Evolutionary conservation across 1,140 invertebrate genomes (phyloP).

Genomic region (Dufourea novaeangliae): DNA sequence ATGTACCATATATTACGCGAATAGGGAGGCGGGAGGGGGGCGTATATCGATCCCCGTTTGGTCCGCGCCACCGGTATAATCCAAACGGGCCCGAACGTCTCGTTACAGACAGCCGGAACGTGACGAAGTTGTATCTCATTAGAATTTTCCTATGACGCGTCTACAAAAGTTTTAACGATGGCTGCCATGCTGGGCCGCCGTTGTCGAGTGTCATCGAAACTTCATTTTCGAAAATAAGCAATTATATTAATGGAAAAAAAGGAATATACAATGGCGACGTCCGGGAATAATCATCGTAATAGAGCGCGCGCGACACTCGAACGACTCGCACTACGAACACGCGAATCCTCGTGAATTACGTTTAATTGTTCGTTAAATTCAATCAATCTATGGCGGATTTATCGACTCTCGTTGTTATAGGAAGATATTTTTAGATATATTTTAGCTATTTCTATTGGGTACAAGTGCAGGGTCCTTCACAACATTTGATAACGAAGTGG

Average conservation of each 20-base stretch:
- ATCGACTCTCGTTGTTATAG: background rate
- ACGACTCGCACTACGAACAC: background rate
- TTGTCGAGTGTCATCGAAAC: slow-evolving; percentile 46
- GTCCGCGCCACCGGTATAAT: slow-evolving; percentile 34
- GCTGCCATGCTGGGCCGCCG: background rate
- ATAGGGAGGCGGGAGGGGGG: too few species aligned
- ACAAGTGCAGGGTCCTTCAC: too few species aligned
- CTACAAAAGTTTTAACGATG: slow-evolving; percentile 52
- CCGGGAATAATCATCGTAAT: background rate
- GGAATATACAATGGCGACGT: background rate
- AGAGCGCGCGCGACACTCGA: background rate
- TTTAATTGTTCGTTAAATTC: slow-evolving; percentile 39
- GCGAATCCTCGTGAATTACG: slow-evolving; percentile 14
- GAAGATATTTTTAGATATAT: too few species aligned
- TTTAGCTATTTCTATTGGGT: too few species aligned
- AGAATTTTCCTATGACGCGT: slow-evolving; percentile 42
- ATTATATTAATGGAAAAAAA: slow-evolving; percentile 48
- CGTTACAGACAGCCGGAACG: slow-evolving; percentile 39
- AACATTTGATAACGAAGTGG: too few species aligned
- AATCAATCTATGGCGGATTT: slow-evolving; percentile 8
- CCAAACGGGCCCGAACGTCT: slow-evolving; percentile 25
- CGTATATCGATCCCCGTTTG: slow-evolving; percentile 49
- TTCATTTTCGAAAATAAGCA: slow-evolving; percentile 51
- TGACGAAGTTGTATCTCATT: slow-evolving; percentile 41
- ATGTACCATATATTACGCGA: slow-evolving; percentile 46